Evolutionary conservation across 2,113 vertebrate species (phyloP), one percentile per base, ranked within the genome.

Genomic region (Pangasianodon hypophthalmus): DNA sequence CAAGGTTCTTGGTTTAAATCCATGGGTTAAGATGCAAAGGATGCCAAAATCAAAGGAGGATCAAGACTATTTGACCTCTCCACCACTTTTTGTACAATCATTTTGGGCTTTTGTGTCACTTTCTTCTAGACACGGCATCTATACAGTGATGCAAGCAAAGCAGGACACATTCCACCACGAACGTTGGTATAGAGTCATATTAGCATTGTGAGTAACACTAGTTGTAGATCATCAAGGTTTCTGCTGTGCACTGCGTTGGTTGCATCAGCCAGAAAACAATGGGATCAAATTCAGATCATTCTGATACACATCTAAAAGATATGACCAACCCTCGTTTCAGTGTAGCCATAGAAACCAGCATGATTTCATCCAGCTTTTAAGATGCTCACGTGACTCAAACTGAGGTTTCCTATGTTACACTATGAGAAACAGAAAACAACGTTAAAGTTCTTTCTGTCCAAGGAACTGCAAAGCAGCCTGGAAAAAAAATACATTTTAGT

Each of bases 51-150:
- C 89, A 92, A 84, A 91, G 90, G 90, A 91, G 90, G 64, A 92
- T 91, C 89, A 87, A 88, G 87, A 79, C 86, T 87, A 46, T 89
- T 90, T 83, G 92, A 91, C 88, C 86, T 92, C 86, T 89, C 87
- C 91, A 84, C 81, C 84, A 56, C 60, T 87, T 88, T 60, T 69
- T 32, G 92, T 94, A 95, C 95, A 95, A 95, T 96, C 95, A 95
- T 83, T 92, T 91, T 87, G 87, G 89, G 92, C 32, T 92, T 92
- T 80, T 69, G 92, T 91, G 92, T 93, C 94, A 94, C 93, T 95
- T 95, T 95, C 75, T 41, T 41, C 79, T 37, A 82, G 26, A 88
- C 58, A 52, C 82, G 44, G 75, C 75, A 52, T 56, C 50, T 64
- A 4, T 88, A 48, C 81, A 50, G 80, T 46, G 50, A 67, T 58